Evolutionary conservation across 2,888 invertebrate species (phyloP), one percentile per base, ranked within the genome.

Genomic region (Drosophila ustulata): DNA sequence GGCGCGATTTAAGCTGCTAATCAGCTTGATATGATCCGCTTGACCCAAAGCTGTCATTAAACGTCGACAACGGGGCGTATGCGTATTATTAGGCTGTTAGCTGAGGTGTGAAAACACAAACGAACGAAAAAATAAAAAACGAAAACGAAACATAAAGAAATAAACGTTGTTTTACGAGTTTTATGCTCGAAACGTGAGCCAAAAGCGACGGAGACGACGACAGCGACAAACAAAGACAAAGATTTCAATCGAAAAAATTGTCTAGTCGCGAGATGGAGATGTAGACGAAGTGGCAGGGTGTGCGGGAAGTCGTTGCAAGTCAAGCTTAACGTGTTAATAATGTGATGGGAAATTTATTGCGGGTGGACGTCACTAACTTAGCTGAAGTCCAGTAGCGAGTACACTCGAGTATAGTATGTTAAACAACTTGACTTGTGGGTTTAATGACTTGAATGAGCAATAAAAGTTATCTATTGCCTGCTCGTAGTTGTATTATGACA

Each of bases 181-280:
- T 74, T 74, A 78, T 71, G 75, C 65, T 58, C 47, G 43, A 78
- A 75, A 83, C 85, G 85, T 85, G 87, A 82, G 88, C 73, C 64
- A 23, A 45, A 45, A 37, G 34, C 55, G 34, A 58, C 78, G 63
- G 49, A 56, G 37, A 65, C 67, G 49, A 49, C 70, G 13, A n/a
- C 47, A 32, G 25, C 45, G 45, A 23, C 45, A 50, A 13, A 52
- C 52, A 61, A 47, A 55, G 55, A 63, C 49, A 57, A 76, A 71
- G 84, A 85, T 85, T 86, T 88, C 88, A 88, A 88, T 85, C 88
- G 85, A 78, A 83, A 83, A 56, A 73, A 66, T 78, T 66, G 75
- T 80, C 78, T 80, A 88, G 84, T 68, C 68, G 47, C n/a, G 37
- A 11, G 37, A 37, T 37, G 37, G 32, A 46, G 46, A 53, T 23